phyloP scores from a whole-genome alignment of 2,888 invertebrate genomes.

The Drosophila rubida region DNA sequence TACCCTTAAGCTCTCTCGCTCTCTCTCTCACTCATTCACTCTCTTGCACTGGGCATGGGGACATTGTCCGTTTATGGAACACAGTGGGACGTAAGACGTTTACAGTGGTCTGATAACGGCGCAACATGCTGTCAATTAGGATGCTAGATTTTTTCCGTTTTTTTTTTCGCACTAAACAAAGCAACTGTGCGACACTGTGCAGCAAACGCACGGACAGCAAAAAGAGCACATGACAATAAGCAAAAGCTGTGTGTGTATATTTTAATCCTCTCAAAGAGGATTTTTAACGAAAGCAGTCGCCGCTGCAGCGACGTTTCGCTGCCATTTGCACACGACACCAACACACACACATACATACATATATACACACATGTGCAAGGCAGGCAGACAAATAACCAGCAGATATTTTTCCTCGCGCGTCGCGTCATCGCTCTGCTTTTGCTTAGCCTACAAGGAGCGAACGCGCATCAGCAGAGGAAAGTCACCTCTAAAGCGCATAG shows the following conservation, averaged over 20 bases:
- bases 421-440: constrained; percentile 33
- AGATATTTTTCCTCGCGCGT: constrained; percentile 43
- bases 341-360: constrained; percentile 27
- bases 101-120: constrained; percentile 47
- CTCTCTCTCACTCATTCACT: not conserved
- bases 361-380: constrained; percentile 1
- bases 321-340: constrained; percentile 78
- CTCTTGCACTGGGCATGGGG: constrained; percentile 53
- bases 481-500: constrained; percentile 76
- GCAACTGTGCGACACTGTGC: constrained; percentile 56
- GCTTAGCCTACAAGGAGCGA: constrained; percentile 70
- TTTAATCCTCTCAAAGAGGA: constrained; percentile 81
- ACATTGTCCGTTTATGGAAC: constrained; percentile 79
- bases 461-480: constrained; percentile 63
- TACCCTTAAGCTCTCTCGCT: constrained; percentile 70
- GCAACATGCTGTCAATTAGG: constrained; percentile 36
- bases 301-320: constrained; percentile 31
- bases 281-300: constrained; percentile 68
- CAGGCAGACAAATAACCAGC: constrained; percentile 48
- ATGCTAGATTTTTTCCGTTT: constrained; percentile 21
- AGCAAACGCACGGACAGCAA: constrained; percentile 40
- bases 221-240: constrained; percentile 65
- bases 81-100: constrained; percentile 25
- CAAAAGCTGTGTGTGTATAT: constrained; percentile 62
- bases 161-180: constrained; percentile 18